These are phyloP conservation scores for Didymodactylos carnosus DNA, from an alignment of 2,888 invertebrate genomes.

Conservation along the genomic window DNA sequence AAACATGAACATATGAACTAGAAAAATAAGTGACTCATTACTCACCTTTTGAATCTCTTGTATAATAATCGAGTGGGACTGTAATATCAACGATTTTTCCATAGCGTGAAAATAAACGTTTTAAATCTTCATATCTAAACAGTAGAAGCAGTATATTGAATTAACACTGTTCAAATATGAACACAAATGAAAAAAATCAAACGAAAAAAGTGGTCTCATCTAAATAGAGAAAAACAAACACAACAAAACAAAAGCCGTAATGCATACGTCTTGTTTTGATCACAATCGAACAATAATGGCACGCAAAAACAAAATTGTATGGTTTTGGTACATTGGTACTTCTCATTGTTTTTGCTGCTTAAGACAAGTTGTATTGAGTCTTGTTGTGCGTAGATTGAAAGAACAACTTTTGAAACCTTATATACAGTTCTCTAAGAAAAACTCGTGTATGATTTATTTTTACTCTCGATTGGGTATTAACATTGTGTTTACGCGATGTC, in stretches of 20 bases:
- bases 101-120: conserved; percentile 4
- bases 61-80: conserved; percentile 13
- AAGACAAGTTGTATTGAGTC: too few species aligned
- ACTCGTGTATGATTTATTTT: too few species aligned
- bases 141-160: too few species aligned
- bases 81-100: conserved; percentile 13
- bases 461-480: too few species aligned
- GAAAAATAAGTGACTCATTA: background rate
- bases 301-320: too few species aligned
- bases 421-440: too few species aligned
- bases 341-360: too few species aligned
- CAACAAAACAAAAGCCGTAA: background rate
- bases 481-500: too few species aligned
- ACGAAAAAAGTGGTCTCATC: background rate
- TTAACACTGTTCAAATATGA: background rate
- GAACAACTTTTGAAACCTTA: too few species aligned
- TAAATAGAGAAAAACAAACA: background rate
- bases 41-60: conserved; percentile 5
- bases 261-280: conserved; percentile 1
- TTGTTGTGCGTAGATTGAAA: too few species aligned
- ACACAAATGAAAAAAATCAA: background rate
- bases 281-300: too few species aligned
- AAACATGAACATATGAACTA: background rate
- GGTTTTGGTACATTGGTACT: too few species aligned
- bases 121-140: conserved; percentile 8